phyloP scores from a whole-genome alignment of 1,140 invertebrate species.

The Danaus melanippus region DNA sequence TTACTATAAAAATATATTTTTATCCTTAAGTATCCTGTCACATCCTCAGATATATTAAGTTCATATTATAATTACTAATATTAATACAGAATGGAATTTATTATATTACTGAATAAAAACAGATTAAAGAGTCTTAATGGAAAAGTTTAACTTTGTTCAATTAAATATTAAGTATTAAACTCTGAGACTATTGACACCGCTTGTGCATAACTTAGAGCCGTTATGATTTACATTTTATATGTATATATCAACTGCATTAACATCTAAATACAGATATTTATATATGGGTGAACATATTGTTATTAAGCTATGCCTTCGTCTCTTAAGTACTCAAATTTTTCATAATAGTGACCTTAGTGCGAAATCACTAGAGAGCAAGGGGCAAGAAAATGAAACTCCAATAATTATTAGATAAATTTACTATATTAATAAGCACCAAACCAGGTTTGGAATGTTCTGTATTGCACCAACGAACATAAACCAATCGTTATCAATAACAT shows the following conservation, averaged over 20 bases:
- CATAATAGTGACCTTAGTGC: constrained; percentile 64
- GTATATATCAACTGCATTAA: too few species aligned
- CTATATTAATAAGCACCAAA: constrained; percentile 70
- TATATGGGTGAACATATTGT: too few species aligned
- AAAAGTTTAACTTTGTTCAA: too few species aligned
- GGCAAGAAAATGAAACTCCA: constrained; percentile 61
- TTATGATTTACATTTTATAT: too few species aligned
- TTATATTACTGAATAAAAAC: too few species aligned
- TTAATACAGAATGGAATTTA: too few species aligned
- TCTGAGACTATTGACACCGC: too few species aligned
- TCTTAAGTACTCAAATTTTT: not conserved
- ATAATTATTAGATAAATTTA: constrained; percentile 60
- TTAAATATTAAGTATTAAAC: too few species aligned
- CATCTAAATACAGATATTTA: too few species aligned
- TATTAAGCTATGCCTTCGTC: too few species aligned
- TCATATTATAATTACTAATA: constrained; percentile 8
- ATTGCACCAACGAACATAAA: constrained; percentile 66
- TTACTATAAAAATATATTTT: constrained; percentile 57
- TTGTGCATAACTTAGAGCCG: too few species aligned
- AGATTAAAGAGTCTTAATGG: too few species aligned
- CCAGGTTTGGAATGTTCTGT: constrained; percentile 70
- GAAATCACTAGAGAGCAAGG: constrained; percentile 34
- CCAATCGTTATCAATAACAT: constrained; percentile 28
- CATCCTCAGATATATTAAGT: constrained; percentile 4
- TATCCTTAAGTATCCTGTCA: constrained; percentile 3